A percentile compares a stretch with the other conserved stretches of the same genome.
Conservation (phyloP, 2,113 vertebrate genomes). For the Microtus pennsylvanicus region DNA sequence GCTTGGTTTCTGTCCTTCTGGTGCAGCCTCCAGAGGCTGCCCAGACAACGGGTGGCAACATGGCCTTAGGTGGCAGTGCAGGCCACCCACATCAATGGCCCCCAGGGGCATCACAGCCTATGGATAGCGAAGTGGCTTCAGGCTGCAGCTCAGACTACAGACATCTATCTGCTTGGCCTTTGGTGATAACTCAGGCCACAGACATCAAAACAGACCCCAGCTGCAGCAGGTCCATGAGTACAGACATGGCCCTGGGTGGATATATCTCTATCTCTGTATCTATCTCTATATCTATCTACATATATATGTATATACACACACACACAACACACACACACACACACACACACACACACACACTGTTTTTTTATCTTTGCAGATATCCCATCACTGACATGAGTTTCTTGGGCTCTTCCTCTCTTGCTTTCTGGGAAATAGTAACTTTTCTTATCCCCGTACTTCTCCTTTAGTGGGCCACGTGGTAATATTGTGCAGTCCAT, state of each 20-base stretch:
- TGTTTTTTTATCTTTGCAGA: neutral
- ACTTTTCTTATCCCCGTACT: neutral
- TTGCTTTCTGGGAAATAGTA: neutral
- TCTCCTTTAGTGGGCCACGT: neutral
- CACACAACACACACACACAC: neutral
- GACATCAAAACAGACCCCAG: too few species aligned
- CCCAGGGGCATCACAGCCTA: neutral
- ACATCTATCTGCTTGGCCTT: neutral
- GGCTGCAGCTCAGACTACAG: neutral
- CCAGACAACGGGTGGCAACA: neutral
- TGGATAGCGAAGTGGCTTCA: neutral
- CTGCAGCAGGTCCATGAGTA: neutral
- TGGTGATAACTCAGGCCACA: neutral
- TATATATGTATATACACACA: neutral
- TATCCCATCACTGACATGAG: neutral
- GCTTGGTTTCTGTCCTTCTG: neutral
- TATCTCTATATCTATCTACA: too few species aligned
- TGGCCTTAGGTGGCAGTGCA: neutral
- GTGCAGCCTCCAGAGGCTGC: neutral
- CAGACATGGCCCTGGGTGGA: neutral
- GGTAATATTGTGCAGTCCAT: neutral
- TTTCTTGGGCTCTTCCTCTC: neutral
- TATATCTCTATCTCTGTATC: neutral
- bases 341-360: neutral
- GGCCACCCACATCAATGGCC: neutral